A percentile compares a stretch with the other conserved stretches of the same genome.
These are phyloP conservation scores for Cromileptes altivelis DNA, from an alignment of 2,113 vertebrate genomes.

Conservation along the genomic window DNA sequence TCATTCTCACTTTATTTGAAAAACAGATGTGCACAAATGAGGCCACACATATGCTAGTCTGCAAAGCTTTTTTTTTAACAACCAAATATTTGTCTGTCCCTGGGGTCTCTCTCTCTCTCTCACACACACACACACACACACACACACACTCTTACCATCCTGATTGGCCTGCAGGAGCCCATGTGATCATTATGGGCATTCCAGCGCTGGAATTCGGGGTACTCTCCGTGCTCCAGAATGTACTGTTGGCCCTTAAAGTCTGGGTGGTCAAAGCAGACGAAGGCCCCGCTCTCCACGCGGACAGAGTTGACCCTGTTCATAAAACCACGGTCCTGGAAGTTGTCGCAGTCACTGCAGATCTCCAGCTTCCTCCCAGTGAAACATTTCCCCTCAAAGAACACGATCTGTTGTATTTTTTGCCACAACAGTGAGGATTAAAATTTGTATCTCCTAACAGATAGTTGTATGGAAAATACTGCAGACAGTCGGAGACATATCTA, in stretches of 20 bases:
- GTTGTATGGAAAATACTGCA: neutral
- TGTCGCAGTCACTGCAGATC: slow-evolving; percentile 89
- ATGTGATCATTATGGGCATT: slow-evolving; percentile 92
- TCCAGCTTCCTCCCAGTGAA: slow-evolving; percentile 93
- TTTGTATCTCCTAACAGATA: neutral
- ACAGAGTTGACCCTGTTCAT: slow-evolving; percentile 93
- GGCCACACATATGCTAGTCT: slow-evolving; percentile 11
- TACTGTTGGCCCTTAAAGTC: slow-evolving; percentile 94
- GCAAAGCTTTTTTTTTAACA: neutral
- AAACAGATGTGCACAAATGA: slow-evolving; percentile 19
- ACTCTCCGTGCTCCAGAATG: slow-evolving; percentile 91
- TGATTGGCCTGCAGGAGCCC: slow-evolving; percentile 92
- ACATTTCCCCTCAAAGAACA: slow-evolving; percentile 92
- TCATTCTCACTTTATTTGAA: slow-evolving; percentile 3
- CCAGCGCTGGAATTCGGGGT: slow-evolving; percentile 93
- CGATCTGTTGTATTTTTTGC: slow-evolving; percentile 82
- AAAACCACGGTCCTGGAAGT: slow-evolving; percentile 93
- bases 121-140: slow-evolving; percentile 19
- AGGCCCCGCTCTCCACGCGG: slow-evolving; percentile 91
- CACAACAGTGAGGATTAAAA: neutral
- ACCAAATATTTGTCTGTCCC: slow-evolving; percentile 51
- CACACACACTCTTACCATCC: slow-evolving; percentile 86
- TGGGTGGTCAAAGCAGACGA: slow-evolving; percentile 91
- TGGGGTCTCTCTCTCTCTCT: slow-evolving; percentile 2
- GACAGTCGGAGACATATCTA: neutral